A percentile compares a stretch with the other conserved stretches of the same genome.
These are phyloP conservation scores for Antheraea assamensis DNA, from an alignment of 2,888 invertebrate genomes.

Conservation along the genomic window DNA sequence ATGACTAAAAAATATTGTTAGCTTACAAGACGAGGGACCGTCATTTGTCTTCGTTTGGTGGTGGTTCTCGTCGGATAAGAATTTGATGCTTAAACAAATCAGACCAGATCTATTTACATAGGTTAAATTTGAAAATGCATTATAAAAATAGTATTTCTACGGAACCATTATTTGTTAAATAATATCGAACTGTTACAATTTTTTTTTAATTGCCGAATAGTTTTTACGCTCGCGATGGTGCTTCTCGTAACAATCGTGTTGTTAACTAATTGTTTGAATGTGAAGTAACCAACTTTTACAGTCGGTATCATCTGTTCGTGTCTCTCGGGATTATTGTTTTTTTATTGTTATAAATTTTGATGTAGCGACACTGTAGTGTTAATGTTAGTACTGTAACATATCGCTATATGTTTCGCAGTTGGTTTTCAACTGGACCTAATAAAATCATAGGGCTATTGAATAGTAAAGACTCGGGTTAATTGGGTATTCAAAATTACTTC, in stretches of 20 bases:
- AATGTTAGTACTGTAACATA: too few species aligned
- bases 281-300: slow-evolving; percentile 10
- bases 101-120: background rate
- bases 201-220: slow-evolving; percentile 7
- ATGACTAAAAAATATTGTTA: background rate
- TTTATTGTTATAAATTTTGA: background rate
- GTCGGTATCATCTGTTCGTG: background rate
- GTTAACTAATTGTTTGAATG: slow-evolving; percentile 14
- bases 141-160: background rate
- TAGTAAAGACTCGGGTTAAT: too few species aligned
- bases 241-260: slow-evolving; percentile 13
- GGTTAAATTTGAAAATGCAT: background rate
- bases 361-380: too few species aligned
- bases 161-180: background rate
- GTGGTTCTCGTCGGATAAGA: background rate
- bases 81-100: background rate
- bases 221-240: slow-evolving; percentile 2
- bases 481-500: too few species aligned
- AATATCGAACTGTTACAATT: background rate
- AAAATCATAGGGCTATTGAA: too few species aligned
- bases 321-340: background rate
- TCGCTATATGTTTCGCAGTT: too few species aligned
- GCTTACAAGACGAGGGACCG: background rate
- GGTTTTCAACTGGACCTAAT: too few species aligned
- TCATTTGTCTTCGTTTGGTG: background rate